Evolutionary conservation across 92 coral and sea anemone species (phyloP), one percentile per base, ranked within the genome.

Genomic region (Epizoanthus ramosus): DNA sequence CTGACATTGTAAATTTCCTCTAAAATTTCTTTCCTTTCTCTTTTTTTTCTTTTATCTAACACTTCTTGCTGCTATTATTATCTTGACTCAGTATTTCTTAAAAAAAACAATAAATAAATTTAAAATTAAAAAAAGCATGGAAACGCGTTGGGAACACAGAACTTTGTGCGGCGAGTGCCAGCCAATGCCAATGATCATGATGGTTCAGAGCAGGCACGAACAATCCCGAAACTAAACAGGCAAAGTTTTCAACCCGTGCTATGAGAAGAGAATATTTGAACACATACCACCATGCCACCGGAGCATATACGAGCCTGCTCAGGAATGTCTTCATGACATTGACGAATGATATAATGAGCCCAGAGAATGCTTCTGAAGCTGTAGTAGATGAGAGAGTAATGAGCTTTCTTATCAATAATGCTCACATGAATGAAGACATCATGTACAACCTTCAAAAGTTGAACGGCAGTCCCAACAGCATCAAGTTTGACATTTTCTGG

Each of bases 401-500:
- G 13, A 16, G 56, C 21, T 64, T 69, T 69, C 74, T 69, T 8
- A 12, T 12, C 22, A 33, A 69, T 18, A 13, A 17, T 6, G 19
- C n/a, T n/a, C n/a, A 71, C 0, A n/a, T 45, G 57, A 16, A 41
- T n/a, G 75, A 71, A 45, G 75, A 71, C 6, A 3, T 71, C 24
- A 3, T 71, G 0, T 16, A 71, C n/a, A 37, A 45, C 17, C 18
- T 71, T 1, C n/a, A 18, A 71, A 71, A 41, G 75, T 16, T 71
- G 0, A 71, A 71, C 18, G 75, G 75, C 33, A 71, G 16, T 56
- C 75, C 75, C 9, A 15, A 45, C 8, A 71, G 75, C 33, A 71
- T 37, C 58, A 71, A 71, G 3, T 71, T 71, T 71, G 75, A 71
- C 59, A 57, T 41, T 41, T 71, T 71, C 3, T 71, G 59, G 59